These are phyloP conservation scores for Acronicta alni DNA, from an alignment of 2,888 invertebrate genomes.

Conservation along the genomic window DNA sequence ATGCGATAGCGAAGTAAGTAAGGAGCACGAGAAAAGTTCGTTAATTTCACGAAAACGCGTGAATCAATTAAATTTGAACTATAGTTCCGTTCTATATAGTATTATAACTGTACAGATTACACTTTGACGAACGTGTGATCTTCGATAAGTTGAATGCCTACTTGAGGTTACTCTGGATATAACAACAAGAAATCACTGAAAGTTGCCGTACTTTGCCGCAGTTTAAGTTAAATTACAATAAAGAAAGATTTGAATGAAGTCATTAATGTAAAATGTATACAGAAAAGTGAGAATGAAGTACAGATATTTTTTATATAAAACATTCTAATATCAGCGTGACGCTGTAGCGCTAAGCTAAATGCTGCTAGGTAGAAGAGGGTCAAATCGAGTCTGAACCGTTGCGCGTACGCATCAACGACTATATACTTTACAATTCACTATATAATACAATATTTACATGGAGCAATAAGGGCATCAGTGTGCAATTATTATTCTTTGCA, in stretches of 20 bases:
- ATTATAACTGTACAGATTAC: no score
- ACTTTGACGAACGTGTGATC: no score
- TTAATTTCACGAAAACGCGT: no score
- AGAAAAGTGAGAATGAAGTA: slow-evolving; percentile 11
- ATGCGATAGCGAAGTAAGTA: slow-evolving; percentile 32
- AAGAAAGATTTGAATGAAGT: no score
- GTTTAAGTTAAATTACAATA: slow-evolving; percentile 5
- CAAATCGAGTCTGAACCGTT: slow-evolving; percentile 10
- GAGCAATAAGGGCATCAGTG: background rate
- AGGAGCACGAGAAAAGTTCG: no score
- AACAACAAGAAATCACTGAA: background rate
- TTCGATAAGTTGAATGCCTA: no score
- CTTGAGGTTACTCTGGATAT: background rate
- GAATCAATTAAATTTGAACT: no score
- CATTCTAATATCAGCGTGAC: slow-evolving; percentile 15
- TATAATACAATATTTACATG: slow-evolving; percentile 66
- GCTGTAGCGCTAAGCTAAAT: slow-evolving; percentile 19
- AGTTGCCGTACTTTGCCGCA: slow-evolving; percentile 1
- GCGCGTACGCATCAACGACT: background rate
- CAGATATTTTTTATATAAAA: slow-evolving; percentile 12
- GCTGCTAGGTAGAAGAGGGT: slow-evolving; percentile 8
- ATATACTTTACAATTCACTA: slow-evolving; percentile 44
- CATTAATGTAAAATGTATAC: background rate
- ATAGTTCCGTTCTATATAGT: no score
- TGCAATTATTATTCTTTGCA: background rate